These are phyloP conservation scores for Dreissena rostriformis DNA, from an alignment of 1,140 invertebrate genomes.

Conservation along the genomic window DNA sequence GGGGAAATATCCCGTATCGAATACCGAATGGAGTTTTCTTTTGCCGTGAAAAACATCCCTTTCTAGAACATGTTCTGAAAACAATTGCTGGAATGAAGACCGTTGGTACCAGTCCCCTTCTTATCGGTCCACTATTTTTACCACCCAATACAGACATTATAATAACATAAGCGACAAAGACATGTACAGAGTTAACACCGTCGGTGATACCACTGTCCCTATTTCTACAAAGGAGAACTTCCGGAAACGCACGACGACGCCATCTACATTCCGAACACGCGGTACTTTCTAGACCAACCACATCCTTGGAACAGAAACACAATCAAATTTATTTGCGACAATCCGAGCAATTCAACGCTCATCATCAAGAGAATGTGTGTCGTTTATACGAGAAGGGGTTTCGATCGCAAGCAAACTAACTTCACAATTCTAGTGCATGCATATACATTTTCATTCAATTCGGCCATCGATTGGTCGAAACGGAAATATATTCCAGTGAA, in stretches of 20 bases:
- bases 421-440: too few species aligned
- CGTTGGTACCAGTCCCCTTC: not conserved
- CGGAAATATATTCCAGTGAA: too few species aligned
- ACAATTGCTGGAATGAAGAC: conserved; percentile 7
- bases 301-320: not conserved
- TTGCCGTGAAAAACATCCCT: conserved; percentile 70
- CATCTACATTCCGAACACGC: conserved; percentile 25
- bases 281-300: conserved; percentile 16
- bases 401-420: too few species aligned
- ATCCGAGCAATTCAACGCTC: too few species aligned
- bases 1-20: conserved; percentile 60
- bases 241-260: conserved; percentile 1
- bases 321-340: too few species aligned
- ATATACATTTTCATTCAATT: too few species aligned
- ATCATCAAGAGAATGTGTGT: too few species aligned
- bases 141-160: conserved; percentile 6
- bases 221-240: conserved; percentile 39
- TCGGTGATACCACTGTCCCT: not conserved
- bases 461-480: too few species aligned
- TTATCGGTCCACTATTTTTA: conserved; percentile 27
- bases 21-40: conserved; percentile 73
- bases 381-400: too few species aligned
- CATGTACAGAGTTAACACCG: not conserved
- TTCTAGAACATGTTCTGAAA: conserved; percentile 66
- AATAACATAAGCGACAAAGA: not conserved